Evolutionary conservation across 2,888 invertebrate species (phyloP).

Genomic region (Agrilus biguttatus): DNA sequence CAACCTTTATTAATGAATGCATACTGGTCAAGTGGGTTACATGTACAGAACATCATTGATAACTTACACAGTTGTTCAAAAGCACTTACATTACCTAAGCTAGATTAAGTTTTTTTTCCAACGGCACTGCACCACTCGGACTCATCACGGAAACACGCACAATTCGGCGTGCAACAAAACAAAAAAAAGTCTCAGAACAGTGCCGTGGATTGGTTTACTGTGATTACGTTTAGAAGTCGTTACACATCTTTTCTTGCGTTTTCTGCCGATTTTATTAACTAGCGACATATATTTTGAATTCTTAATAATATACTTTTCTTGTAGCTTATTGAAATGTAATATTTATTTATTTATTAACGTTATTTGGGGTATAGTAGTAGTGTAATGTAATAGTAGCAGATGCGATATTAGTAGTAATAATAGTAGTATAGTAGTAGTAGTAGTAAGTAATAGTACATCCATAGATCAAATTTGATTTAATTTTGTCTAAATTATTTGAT

Average conservation of each 20-base stretch:
- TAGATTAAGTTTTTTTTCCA: constrained; percentile 23
- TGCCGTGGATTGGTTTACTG: constrained; percentile 19
- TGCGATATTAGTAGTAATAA: no score
- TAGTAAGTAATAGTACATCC: constrained; percentile 4
- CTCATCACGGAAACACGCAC: neutral
- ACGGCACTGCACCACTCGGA: constrained; percentile 21
- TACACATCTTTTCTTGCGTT: constrained; percentile 5
- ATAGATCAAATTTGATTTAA: constrained; percentile 28
- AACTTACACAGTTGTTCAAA: constrained; percentile 32
- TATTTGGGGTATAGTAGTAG: constrained; percentile 18
- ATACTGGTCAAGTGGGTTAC: constrained; percentile 40
- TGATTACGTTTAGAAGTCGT: constrained; percentile 10
- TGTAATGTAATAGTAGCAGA: no score
- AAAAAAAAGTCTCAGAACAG: constrained; percentile 13
- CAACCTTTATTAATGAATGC: constrained; percentile 42
- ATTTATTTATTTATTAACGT: constrained; percentile 18
- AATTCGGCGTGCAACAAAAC: no score
- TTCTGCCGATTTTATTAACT: neutral
- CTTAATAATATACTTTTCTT: constrained; percentile 14
- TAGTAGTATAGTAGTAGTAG: no score
- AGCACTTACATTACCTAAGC: constrained; percentile 34
- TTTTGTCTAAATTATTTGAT: constrained; percentile 32
- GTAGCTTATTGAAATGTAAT: constrained; percentile 27
- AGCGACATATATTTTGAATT: constrained; percentile 19
- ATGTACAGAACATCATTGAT: constrained; percentile 33